A percentile compares a stretch with the other conserved stretches of the same genome.
These are phyloP conservation scores for Lophura nycthemera DNA, from an alignment of 2,113 vertebrate genomes.

Conservation along the genomic window DNA sequence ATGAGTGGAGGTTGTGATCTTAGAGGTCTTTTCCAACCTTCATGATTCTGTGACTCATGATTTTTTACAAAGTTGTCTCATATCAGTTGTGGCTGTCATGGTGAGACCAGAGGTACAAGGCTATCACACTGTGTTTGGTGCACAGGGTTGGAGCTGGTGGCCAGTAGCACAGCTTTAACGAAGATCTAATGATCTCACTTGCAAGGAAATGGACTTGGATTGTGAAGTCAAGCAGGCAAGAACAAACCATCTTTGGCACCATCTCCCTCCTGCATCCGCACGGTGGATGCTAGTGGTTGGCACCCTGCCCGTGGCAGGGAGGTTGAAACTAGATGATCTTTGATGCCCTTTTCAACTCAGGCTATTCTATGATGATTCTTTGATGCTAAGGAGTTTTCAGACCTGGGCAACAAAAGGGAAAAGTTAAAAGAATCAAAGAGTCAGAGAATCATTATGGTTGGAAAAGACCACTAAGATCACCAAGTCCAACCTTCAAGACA, in stretches of 20 bases:
- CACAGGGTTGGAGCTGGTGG: not conserved
- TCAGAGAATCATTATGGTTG: too few species aligned
- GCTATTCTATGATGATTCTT: too few species aligned
- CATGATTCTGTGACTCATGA: too few species aligned
- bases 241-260: not conserved
- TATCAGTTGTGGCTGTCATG: rapidly evolving
- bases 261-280: not conserved
- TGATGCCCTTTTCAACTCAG: too few species aligned
- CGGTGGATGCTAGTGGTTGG: too few species aligned
- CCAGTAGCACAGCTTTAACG: not conserved
- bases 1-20: too few species aligned
- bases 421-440: not conserved
- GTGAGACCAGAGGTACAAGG: not conserved
- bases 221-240: not conserved
- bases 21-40: too few species aligned
- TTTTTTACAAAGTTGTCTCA: not conserved
- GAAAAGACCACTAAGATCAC: too few species aligned
- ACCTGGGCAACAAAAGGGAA: not conserved
- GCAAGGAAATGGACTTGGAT: not conserved
- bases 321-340: too few species aligned
- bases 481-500: too few species aligned
- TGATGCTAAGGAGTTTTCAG: not conserved
- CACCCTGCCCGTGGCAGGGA: too few species aligned
- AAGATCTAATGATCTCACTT: not conserved
- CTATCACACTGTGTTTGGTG: too few species aligned